Evolutionary conservation across 2,113 vertebrate genomes (phyloP), one percentile per base, ranked within the genome.

Genomic region (Ailuropoda melanoleuca): DNA sequence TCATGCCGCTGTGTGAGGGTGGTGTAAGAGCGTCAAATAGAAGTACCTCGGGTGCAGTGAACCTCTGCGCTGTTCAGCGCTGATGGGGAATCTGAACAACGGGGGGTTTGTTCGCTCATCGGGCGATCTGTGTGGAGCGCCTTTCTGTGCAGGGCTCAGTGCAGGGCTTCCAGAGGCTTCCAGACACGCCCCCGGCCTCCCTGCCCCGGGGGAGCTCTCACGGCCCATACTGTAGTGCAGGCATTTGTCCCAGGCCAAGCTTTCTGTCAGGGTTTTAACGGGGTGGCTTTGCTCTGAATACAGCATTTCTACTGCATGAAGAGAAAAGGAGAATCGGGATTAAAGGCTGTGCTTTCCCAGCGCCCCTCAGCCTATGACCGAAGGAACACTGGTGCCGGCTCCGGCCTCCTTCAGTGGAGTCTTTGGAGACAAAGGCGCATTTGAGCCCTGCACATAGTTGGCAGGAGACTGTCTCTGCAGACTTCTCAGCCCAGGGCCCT

Each of bases 91-190:
- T 10, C 14, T 2, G 70, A 66, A 15, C 23, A 4, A 1, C 17
- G 0, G 0, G 60, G n/a, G n/a, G 9, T 12, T 23, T 46, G 37
- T 19, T 9, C 34, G 0, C 48, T 12, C 9, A 0, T 18, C 4
- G 7, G 29, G 60, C 2, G 3, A n/a, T 4, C 50, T 23, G 8
- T 12, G 50, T 13, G 39, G 53, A 70, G 68, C 0, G 0, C 48
- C 53, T 77, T n/a, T 85, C 37, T 53, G 24, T 55, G 81, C 46
- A 1, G 37, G n/a, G 60, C 4, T 4, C 8, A 1, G 14, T 4
- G 0, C 29, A 8, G n/a, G 37, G 43, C 66, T 62, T 21, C n/a
- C 53, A 0, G 46, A 9, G 64, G 48, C 19, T 24, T 37, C 26
- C 39, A n/a, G 70, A 23, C 19, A 9, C 14, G 5, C 2, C 58